Conservation (phyloP, 1,140 invertebrate genomes). For the Nymphalis io region DNA sequence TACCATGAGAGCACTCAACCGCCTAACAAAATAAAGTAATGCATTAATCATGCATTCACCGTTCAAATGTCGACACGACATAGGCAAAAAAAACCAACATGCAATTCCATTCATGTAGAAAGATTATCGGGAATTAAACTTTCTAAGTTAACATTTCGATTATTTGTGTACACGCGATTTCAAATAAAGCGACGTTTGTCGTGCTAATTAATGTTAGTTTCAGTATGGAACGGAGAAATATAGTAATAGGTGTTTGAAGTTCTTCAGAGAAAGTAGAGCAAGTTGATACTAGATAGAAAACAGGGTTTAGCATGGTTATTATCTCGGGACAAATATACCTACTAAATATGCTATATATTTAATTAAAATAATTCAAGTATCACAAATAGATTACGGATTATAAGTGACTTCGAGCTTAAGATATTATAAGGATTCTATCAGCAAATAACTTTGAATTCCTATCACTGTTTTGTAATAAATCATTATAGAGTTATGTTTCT, state of each 20-base stretch:
- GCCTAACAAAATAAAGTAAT: slow-evolving; percentile 70
- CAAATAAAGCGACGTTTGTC: not conserved
- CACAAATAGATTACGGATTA: too few relatives aligned
- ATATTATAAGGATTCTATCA: too few relatives aligned
- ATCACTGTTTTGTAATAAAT: too few relatives aligned
- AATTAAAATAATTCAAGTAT: not conserved
- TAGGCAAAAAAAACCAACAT: slow-evolving; percentile 18
- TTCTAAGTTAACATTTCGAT: slow-evolving; percentile 19
- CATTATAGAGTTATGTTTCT: too few relatives aligned
- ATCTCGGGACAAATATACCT: not conserved
- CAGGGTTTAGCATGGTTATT: not conserved
- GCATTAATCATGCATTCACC: slow-evolving; percentile 50
- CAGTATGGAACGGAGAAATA: not conserved
- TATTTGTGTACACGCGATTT: slow-evolving; percentile 14
- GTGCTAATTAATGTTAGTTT: slow-evolving; percentile 1
- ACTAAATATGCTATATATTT: not conserved
- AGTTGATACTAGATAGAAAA: not conserved
- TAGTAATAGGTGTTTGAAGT: not conserved
- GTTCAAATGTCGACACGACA: slow-evolving; percentile 26
- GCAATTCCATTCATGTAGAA: slow-evolving; percentile 35
- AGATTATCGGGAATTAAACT: slow-evolving; percentile 20
- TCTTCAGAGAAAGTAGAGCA: not conserved
- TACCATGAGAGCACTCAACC: slow-evolving; percentile 67
- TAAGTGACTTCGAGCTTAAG: too few relatives aligned
- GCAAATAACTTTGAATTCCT: too few relatives aligned